Conservation (phyloP, 1,140 invertebrate genomes). For the Cyrtorhinus lividipennis region DNA sequence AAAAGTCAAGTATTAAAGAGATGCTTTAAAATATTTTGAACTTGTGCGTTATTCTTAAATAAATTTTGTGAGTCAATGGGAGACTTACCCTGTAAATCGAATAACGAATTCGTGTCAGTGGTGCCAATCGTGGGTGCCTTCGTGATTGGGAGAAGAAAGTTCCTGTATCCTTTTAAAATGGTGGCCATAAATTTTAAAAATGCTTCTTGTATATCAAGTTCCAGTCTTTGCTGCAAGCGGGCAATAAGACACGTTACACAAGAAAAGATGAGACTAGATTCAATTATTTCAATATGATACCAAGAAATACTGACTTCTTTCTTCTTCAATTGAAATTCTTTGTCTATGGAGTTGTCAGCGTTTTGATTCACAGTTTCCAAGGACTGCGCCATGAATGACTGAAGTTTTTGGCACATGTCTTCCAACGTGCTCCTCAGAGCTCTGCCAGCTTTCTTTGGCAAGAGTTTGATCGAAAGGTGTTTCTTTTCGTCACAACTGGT, state of each 20-base stretch:
- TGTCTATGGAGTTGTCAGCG: slow-evolving; percentile 41
- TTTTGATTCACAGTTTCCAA: slow-evolving; percentile 26
- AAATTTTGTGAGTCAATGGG: no score
- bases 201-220: slow-evolving; percentile 91
- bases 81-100: slow-evolving; percentile 86
- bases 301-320: slow-evolving; percentile 44
- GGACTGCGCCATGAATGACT: slow-evolving; percentile 28
- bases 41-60: no score
- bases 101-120: slow-evolving; percentile 87
- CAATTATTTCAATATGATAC: no score
- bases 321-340: slow-evolving; percentile 54
- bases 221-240: slow-evolving; percentile 51
- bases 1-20: no score
- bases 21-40: no score
- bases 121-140: slow-evolving; percentile 83
- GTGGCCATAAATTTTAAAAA: slow-evolving; percentile 93
- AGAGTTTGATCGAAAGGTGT: slow-evolving; percentile 64
- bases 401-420: slow-evolving; percentile 44
- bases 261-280: no score
- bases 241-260: no score
- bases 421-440: slow-evolving; percentile 58
- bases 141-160: slow-evolving; percentile 83
- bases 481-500: slow-evolving; percentile 68
- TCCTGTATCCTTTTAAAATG: slow-evolving; percentile 81
- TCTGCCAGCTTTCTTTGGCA: slow-evolving; percentile 78